These are phyloP conservation scores for Synanthedon andrenaeformis DNA, from an alignment of 2,888 invertebrate genomes.

Conservation along the genomic window DNA sequence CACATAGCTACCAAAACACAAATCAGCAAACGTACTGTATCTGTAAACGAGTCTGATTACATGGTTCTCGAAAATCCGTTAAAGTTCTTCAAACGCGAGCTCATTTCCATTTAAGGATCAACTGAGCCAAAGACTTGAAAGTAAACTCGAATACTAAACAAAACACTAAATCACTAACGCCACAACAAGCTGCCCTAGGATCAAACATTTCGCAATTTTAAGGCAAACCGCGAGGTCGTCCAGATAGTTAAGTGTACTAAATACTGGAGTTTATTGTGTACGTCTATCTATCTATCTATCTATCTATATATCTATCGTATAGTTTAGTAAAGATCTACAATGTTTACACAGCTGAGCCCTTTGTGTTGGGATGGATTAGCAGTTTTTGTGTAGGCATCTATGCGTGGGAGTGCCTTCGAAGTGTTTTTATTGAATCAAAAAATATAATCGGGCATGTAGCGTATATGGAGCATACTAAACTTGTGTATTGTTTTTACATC, in stretches of 20 bases:
- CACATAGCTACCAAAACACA: too few relatives aligned
- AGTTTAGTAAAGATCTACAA: slow-evolving; percentile 1
- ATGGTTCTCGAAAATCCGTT: too few relatives aligned
- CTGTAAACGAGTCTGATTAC: too few relatives aligned
- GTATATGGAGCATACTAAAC: too few relatives aligned
- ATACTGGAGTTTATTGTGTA: background rate
- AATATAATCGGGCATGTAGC: background rate
- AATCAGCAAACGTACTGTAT: too few relatives aligned
- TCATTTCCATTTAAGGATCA: too few relatives aligned
- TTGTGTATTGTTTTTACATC: too few relatives aligned
- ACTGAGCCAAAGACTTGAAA: too few relatives aligned
- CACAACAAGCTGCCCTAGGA: background rate
- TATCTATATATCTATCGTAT: background rate
- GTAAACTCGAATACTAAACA: background rate
- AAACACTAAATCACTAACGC: background rate
- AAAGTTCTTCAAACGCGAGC: too few relatives aligned
- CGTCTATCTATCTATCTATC: background rate
- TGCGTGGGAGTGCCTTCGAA: slow-evolving; percentile 16
- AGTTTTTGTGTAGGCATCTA: slow-evolving; percentile 14
- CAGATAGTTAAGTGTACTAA: background rate
- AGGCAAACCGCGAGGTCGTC: background rate
- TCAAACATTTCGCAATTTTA: background rate
- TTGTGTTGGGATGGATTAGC: slow-evolving; percentile 24
- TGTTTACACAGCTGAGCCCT: slow-evolving; percentile 32
- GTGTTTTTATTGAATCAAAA: background rate